A percentile compares a stretch with the other conserved stretches of the same genome.
Evolutionary conservation across 2,797 vertebrate species (phyloP).

Genomic region (Urosaurus nigricauda): DNA sequence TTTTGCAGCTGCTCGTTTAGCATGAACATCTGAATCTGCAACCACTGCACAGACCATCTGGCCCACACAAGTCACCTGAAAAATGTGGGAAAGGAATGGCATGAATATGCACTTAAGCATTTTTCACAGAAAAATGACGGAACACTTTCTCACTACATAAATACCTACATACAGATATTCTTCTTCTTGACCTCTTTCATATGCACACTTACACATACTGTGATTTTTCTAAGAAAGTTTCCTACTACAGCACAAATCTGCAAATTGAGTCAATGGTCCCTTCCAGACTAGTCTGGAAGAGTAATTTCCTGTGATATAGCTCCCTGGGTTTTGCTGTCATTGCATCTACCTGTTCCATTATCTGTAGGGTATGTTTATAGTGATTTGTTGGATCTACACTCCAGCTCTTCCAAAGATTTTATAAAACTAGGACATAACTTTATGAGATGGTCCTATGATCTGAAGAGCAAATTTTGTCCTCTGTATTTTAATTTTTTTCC

Average conservation of each 20-base stretch:
- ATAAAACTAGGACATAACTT: too few relatives aligned
- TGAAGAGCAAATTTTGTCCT: too few relatives aligned
- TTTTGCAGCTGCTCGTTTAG: constrained; percentile 74
- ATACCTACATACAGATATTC: neutral
- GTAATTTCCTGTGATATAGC: too few relatives aligned
- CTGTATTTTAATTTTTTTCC: too few relatives aligned
- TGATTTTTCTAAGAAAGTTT: neutral
- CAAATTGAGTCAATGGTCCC: neutral
- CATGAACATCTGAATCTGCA: constrained; percentile 76
- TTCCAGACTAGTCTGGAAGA: too few relatives aligned
- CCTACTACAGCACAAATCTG: neutral
- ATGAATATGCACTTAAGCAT: neutral
- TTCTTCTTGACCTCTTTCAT: too few relatives aligned
- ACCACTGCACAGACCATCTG: constrained; percentile 80
- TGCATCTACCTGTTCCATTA: too few relatives aligned
- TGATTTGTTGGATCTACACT: too few relatives aligned
- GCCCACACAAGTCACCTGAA: constrained; percentile 80
- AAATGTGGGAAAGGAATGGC: constrained; percentile 10
- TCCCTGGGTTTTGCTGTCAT: too few relatives aligned
- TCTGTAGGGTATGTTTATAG: too few relatives aligned
- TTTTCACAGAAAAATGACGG: neutral
- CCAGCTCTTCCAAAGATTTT: too few relatives aligned
- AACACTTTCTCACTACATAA: neutral
- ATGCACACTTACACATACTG: neutral
- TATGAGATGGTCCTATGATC: too few relatives aligned